Evolutionary conservation across 1,140 invertebrate genomes (phyloP).

Genomic region (Drosophila melanica): DNA sequence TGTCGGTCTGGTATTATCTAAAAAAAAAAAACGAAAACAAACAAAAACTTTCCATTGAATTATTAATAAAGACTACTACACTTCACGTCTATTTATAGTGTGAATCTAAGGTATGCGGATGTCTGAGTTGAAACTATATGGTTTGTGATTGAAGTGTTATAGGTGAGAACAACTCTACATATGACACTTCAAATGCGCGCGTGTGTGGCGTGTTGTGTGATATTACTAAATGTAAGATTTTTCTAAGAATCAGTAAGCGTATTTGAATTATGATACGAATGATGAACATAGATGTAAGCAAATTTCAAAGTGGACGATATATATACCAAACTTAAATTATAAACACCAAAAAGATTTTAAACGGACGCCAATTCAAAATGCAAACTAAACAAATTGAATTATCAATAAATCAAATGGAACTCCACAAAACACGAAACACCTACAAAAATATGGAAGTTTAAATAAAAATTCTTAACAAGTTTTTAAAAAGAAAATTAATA

Average conservation of each 20-base stretch:
- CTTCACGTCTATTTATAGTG: conserved; percentile 41
- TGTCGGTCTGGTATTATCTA: conserved; percentile 9
- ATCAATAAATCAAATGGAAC: conserved; percentile 30
- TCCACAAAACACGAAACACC: conserved; percentile 7
- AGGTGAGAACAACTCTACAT: conserved; percentile 14
- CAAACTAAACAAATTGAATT: conserved; percentile 23
- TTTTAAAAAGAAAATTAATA: neutral
- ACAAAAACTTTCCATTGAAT: conserved; percentile 16
- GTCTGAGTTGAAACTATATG: conserved; percentile 33
- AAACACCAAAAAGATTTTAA: conserved; percentile 75
- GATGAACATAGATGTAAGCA: conserved; percentile 62
- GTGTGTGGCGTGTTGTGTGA: conserved; percentile 78
- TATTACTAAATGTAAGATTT: conserved; percentile 75
- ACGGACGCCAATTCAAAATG: conserved; percentile 65
- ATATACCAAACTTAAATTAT: conserved; percentile 37
- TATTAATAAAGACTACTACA: conserved; percentile 21
- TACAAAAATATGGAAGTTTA: neutral
- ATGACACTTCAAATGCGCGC: conserved; percentile 59
- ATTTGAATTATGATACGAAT: conserved; percentile 51
- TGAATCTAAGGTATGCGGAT: conserved; percentile 60
- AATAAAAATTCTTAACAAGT: conserved; percentile 11
- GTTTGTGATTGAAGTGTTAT: conserved; percentile 52
- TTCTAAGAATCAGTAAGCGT: conserved; percentile 30
- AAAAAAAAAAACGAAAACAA: neutral
- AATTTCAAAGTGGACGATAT: conserved; percentile 42